Evolutionary conservation across 2,797 vertebrate genomes (phyloP), one percentile per base, ranked within the genome.

Genomic region (Ciconia nigra): DNA sequence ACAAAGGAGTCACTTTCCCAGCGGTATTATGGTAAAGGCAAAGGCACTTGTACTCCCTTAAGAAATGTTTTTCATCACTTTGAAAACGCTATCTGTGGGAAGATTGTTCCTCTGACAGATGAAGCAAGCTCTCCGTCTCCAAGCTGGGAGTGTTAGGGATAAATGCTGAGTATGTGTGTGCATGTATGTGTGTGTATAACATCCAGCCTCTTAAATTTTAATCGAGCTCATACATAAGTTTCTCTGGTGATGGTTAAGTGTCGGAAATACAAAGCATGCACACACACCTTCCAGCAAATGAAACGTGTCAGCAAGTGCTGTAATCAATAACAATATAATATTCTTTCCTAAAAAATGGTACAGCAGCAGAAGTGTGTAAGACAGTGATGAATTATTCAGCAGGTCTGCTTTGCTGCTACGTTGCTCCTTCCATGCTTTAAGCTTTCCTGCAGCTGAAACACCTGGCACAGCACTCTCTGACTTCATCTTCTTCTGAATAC

Each of bases 281-380:
- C 91, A 96, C 96, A 95, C 96, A 96, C 96, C 96, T 98, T 82
- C 51, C 77, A 98, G 97, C 94, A 98, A 98, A 98, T 98, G 96
- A 98, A 98, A 98, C 46, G 71, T 97, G 98, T 98, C 97, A 95
- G 59, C 96, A 96, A 98, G 96, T 95, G 92, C 57, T 98, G 93
- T 96, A 98, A 98, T 98, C 98, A 98, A 98, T 98, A 98, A 98
- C 82, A 96, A 97, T 97, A 97, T 97, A 97, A 98, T 98, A 98
- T 97, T 97, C 93, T 96, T 96, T 94, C 97, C 96, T 98, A 98
- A 98, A 98, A 98, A 98, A 98, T 86, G 96, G 84, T 93, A 92
- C 54, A 89, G 96, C 94, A 97, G 93, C 90, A 67, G 91, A 97
- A 97, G 94, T 97, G 93, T 85, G 79, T 91, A 93, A 97, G 97